phyloP scores from a whole-genome alignment of 2,113 vertebrate genomes.

The Archilochus colubris region DNA sequence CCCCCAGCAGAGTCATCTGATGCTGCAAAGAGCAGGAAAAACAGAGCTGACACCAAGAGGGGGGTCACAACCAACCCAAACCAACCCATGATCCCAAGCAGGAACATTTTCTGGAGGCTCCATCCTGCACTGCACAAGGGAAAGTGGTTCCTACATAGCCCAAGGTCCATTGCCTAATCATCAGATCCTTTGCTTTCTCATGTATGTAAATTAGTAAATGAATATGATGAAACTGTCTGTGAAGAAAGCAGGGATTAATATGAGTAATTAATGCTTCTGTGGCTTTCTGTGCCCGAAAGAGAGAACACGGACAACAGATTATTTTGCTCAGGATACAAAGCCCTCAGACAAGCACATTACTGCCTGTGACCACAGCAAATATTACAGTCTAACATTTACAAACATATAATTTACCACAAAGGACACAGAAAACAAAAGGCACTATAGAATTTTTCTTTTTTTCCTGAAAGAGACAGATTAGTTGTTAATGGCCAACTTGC shows the following conservation, averaged over 20 bases:
- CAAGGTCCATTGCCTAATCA: neutral
- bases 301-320: neutral
- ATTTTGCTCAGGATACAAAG: neutral
- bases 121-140: neutral
- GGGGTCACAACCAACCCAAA: neutral
- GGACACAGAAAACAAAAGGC: neutral
- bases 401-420: neutral
- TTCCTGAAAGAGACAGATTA: neutral
- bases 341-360: neutral
- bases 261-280: neutral
- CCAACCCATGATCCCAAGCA: rapidly evolving
- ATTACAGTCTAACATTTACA: neutral
- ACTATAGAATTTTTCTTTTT: neutral
- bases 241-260: neutral
- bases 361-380: neutral
- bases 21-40: neutral
- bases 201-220: neutral
- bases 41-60: neutral
- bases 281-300: neutral
- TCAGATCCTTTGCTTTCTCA: neutral
- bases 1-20: neutral
- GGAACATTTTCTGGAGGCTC: neutral
- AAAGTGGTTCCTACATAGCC: rapidly evolving
- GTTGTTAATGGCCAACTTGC: neutral
- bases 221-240: neutral